These are phyloP conservation scores for Mimas tiliae DNA, from an alignment of 2,888 invertebrate genomes.

Conservation along the genomic window DNA sequence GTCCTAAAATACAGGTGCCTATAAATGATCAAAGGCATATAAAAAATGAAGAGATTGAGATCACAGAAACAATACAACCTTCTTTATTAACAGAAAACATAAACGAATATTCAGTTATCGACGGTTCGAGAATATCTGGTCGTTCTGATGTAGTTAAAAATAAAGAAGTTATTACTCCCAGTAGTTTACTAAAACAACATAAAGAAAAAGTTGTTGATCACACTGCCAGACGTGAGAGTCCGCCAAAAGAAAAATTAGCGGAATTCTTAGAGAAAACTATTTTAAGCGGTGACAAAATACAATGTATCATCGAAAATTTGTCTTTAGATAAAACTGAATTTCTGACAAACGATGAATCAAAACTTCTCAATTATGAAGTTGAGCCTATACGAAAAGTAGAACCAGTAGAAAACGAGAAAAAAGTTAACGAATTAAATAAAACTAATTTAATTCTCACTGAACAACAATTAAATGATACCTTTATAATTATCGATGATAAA, in stretches of 20 bases:
- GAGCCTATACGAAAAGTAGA: slow-evolving; percentile 41
- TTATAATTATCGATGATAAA: not conserved
- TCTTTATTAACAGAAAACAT: not conserved
- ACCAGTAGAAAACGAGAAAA: slow-evolving; percentile 32
- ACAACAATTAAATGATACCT: not conserved
- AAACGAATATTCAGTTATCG: not conserved
- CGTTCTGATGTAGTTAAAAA: slow-evolving; percentile 29
- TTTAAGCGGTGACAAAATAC: slow-evolving; percentile 75
- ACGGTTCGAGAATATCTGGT: slow-evolving; percentile 13
- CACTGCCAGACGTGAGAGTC: slow-evolving; percentile 65
- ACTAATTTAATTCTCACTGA: not conserved
- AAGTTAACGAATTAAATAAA: not conserved
- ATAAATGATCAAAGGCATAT: not conserved
- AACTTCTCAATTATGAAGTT: slow-evolving; percentile 36
- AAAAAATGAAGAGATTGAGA: not conserved
- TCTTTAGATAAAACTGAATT: slow-evolving; percentile 64
- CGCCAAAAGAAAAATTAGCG: slow-evolving; percentile 74
- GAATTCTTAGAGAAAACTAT: slow-evolving; percentile 78
- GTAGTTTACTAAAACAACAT: slow-evolving; percentile 51
- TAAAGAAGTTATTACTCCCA: slow-evolving; percentile 45
- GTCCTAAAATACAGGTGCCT: not conserved
- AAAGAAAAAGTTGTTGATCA: slow-evolving; percentile 49
- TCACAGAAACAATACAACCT: not conserved
- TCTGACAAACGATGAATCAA: slow-evolving; percentile 43
- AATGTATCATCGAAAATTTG: slow-evolving; percentile 75